These are phyloP conservation scores for Anolis carolinensis DNA, from an alignment of 2,113 vertebrate species.

Conservation along the genomic window DNA sequence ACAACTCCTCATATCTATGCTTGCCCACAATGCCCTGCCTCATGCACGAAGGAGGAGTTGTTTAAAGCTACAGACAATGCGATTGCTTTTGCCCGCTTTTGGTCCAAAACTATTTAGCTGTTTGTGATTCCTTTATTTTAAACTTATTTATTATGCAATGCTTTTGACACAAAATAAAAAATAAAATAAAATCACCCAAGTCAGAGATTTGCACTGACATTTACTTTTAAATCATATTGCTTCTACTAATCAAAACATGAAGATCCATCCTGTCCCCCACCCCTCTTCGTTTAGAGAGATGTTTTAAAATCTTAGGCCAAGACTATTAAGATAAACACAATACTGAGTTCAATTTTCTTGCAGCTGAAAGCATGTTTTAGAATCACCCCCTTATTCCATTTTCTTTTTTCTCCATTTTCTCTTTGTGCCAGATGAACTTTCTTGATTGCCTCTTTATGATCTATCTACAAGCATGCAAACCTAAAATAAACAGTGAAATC, in stretches of 20 bases:
- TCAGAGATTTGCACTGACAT: background rate
- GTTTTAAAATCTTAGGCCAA: background rate
- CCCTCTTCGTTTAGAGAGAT: background rate
- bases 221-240: background rate
- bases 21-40: no score
- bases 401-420: background rate
- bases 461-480: conserved; percentile 21
- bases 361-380: background rate
- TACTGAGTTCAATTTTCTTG: background rate
- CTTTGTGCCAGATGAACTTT: conserved; percentile 14
- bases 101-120: no score
- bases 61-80: no score
- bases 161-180: no score
- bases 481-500: conserved; percentile 22
- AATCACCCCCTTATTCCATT: background rate
- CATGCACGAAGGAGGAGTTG: no score
- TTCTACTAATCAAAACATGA: background rate
- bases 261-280: background rate
- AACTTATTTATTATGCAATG: no score
- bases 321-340: background rate
- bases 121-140: no score
- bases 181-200: no score
- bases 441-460: conserved; percentile 22
- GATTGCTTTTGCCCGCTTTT: no score
- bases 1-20: no score